Base-by-base conservation (phyloP, 35 echinoderm and acorn worm species). In the Holothuria glaberrima region DNA sequence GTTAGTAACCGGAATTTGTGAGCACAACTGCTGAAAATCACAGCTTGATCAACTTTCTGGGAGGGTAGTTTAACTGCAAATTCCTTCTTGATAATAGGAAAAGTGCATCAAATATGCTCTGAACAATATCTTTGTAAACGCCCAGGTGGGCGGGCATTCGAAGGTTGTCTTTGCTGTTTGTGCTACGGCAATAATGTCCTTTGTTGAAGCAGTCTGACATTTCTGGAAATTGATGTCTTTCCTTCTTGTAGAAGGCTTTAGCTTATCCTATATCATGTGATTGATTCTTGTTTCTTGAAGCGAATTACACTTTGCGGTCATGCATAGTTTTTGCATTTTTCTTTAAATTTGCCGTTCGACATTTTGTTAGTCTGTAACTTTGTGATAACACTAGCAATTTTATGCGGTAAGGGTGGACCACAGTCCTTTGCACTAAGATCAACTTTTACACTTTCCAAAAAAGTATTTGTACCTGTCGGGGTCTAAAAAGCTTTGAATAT, bases 181-280 rank as follows among this genome's bases (percentile, higher is more conserved):
- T n/a, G n/a, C n/a, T 68, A 87, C 4, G 32, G 83, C 83, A 87
- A 68, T 87, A 71, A 68, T 66, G 58, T 25, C 83, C 48, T 87
- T 71, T 14, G 0, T 44, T 32, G 70, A 0, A 26, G 26, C 32
- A 63, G 61, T 63, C 34, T 87, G 83, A 63, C 33, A 34, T 68
- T 41, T 36, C 61, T 86, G 60, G 12, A 86, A 66, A 32, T 67
- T 86, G 12, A 68, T 65, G 60, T 86, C 83, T 68, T 26, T 86
- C 6, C 78, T 82, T 82, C 78, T 82, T 6, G 78, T 82, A 57
- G 44, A 50, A 82, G 78, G 54, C 25, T 35, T 50, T 24, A 82
- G 78, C 48, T 82, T 82, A 82, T 82, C 78, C 78, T 41, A 82
- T 9, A 82, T 82, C 22, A 57, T n/a, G n/a, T n/a, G n/a, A n/a